A percentile compares a stretch with the other conserved stretches of the same genome.
phyloP scores from a whole-genome alignment of 2,113 vertebrate species.

The Pseudolaguvia tuberculata region DNA sequence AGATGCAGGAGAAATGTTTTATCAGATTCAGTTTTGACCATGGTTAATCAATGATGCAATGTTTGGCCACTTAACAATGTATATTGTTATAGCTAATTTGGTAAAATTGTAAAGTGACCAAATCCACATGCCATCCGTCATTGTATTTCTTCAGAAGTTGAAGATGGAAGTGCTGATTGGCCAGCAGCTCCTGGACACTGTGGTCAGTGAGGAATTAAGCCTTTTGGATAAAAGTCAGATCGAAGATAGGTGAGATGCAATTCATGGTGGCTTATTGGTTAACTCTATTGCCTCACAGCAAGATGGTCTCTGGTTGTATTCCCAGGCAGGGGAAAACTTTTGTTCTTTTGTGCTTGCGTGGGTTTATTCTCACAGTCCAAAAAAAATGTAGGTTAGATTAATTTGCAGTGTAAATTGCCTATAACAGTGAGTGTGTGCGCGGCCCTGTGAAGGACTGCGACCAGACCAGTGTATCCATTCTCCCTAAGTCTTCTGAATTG shows the following conservation, averaged over 20 bases:
- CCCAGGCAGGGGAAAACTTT: no score
- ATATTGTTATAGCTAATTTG: not conserved
- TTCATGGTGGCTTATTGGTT: no score
- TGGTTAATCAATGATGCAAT: not conserved
- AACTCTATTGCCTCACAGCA: no score
- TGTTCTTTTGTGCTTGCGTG: no score
- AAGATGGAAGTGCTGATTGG: constrained; percentile 74
- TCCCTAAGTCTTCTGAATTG: no score
- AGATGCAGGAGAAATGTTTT: not conserved
- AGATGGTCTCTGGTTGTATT: no score
- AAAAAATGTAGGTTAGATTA: no score
- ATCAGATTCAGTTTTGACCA: not conserved
- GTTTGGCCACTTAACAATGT: not conserved
- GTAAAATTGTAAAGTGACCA: not conserved
- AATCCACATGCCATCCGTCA: not conserved
- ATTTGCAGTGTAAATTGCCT: no score
- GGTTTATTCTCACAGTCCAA: no score
- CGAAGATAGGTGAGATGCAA: constrained; percentile 69
- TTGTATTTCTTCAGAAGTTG: constrained; percentile 69
- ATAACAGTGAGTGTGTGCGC: no score
- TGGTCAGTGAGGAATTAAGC: constrained; percentile 68
- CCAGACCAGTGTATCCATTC: no score
- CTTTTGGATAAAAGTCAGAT: constrained; percentile 64
- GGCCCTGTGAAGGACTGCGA: no score
- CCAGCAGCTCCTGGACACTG: constrained; percentile 73